Evolutionary conservation across 2,113 vertebrate genomes (phyloP), one percentile per base, ranked within the genome.

Genomic region (Pelodiscus sinensis): DNA sequence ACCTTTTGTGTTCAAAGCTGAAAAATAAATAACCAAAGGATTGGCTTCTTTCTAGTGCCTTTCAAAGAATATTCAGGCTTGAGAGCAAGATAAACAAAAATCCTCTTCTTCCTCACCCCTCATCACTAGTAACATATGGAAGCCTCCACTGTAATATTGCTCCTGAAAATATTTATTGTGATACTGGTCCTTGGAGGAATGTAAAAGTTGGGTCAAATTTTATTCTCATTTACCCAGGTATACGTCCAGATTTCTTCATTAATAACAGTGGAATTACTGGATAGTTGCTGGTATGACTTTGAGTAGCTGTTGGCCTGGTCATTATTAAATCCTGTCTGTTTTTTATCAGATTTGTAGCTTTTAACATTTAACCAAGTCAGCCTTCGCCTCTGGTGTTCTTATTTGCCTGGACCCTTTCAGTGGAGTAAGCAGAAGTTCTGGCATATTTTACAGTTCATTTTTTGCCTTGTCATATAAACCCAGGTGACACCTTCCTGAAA

Each of bases 11-110:
- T 93, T 96, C 92, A 58, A 92, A 97, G 83, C 92, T 90, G 62
- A 55, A 50, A 95, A 93, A 86, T 84, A 95, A 96, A 91, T 95
- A 96, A 94, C 87, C 44, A 44, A 44, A 44, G 4, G 31, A 56
- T 6, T 95, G 95, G 96, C 95, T 88, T 84, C 83, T 87, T 85
- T 92, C 96, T 95, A 96, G 57, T 1, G 9, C 82, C 79, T 87
- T 79, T 96, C 83, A 71, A 52, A 87, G 82, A 56, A 65, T 62
- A 57, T 95, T 95, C 92, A 96, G 87, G 96, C 89, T 62, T 5
- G 94, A 97, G 91, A 96, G 91, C 87, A 93, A 93, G 95, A 87
- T 24, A 88, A 97, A 96, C 89, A 95, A 94, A 96, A 95, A 95
- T 90, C 79, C 90, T 93, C 96, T 91, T 94, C 44, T 44, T 44